Evolutionary conservation across 2,113 vertebrate species (phyloP).

Genomic region (Ailuropoda melanoleuca): DNA sequence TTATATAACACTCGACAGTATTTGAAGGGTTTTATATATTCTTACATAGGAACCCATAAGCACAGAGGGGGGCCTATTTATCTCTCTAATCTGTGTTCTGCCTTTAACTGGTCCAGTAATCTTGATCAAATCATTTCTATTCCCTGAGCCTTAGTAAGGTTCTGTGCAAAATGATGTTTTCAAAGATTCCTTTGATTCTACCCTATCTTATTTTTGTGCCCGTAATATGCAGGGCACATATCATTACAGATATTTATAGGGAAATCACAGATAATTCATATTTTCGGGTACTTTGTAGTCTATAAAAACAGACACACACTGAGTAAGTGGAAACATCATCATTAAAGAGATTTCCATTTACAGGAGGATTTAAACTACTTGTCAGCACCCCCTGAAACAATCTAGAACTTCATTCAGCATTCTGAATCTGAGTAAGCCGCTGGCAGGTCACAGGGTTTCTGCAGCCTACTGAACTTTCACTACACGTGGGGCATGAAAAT

Average conservation of each 20-base stretch:
- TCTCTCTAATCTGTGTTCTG: background rate
- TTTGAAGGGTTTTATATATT: background rate
- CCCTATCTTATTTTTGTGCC: background rate
- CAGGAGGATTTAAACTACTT: background rate
- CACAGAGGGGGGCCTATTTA: background rate
- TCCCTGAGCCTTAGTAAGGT: background rate
- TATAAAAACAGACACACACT: slow-evolving; percentile 59
- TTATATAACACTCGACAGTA: background rate
- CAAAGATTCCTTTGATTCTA: slow-evolving; percentile 37
- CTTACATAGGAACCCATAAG: background rate
- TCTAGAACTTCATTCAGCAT: slow-evolving; percentile 61
- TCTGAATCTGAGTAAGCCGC: slow-evolving; percentile 74
- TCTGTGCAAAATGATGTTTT: background rate
- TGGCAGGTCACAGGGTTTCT: slow-evolving; percentile 38
- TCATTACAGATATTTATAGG: slow-evolving; percentile 8
- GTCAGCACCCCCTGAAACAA: slow-evolving; percentile 67
- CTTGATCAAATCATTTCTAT: slow-evolving; percentile 26
- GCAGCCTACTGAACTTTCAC: slow-evolving; percentile 74
- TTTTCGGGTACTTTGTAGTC: slow-evolving; percentile 32
- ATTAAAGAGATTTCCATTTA: slow-evolving; percentile 69
- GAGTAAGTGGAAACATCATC: slow-evolving; percentile 78
- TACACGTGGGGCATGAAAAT: background rate
- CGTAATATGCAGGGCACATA: background rate
- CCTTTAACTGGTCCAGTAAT: slow-evolving; percentile 11
- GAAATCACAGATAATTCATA: slow-evolving; percentile 60